Evolutionary conservation across 2,888 invertebrate species (phyloP), one percentile per base, ranked within the genome.

Genomic region (Volucella inanis): DNA sequence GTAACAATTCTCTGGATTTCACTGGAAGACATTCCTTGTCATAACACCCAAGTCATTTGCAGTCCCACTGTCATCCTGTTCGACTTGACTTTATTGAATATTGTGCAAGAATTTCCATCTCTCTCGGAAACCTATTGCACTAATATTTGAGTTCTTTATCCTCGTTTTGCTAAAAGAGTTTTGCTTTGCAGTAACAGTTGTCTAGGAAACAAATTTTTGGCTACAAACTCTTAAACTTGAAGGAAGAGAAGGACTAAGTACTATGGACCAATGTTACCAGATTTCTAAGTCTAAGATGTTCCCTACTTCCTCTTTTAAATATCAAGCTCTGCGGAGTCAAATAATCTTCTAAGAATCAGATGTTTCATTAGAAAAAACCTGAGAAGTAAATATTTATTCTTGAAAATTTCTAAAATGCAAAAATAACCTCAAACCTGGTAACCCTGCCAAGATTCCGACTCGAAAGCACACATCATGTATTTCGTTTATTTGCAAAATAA

Each of bases 401-500:
- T 22, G 2, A 22, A 31, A 31, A 31, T 31, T 31, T 31, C 31
- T 6, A 31, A 31, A 31, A 22, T 22, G 1, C 2, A 3, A 22
- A 22, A 2, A 31, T 31, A 31, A 31, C 31, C 6, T 4, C 4
- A 31, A 6, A 4, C 6, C 6, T 31, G 31, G 31, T 31, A 31
- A 31, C 31, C 31, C 31, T 31, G 31, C 0, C 31, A 31, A 6
- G 6, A 1, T 31, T 31, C 31, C 6, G 31, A 31, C 31, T 31
- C 31, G 9, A 1, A 22, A n/a, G n/a, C 14, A 2, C 15, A 38
- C 1, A 3, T 8, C 11, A 67, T 67, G 52, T 18, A 43, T 31
- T 67, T 54, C 52, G 54, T 6, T 54, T 67, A 62, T 64, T 74
- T 64, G 45, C 47, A 15, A 50, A 64, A 65, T 65, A 75, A 75